Evolutionary conservation across 2,113 vertebrate species (phyloP).

Genomic region (Petaurus breviceps): DNA sequence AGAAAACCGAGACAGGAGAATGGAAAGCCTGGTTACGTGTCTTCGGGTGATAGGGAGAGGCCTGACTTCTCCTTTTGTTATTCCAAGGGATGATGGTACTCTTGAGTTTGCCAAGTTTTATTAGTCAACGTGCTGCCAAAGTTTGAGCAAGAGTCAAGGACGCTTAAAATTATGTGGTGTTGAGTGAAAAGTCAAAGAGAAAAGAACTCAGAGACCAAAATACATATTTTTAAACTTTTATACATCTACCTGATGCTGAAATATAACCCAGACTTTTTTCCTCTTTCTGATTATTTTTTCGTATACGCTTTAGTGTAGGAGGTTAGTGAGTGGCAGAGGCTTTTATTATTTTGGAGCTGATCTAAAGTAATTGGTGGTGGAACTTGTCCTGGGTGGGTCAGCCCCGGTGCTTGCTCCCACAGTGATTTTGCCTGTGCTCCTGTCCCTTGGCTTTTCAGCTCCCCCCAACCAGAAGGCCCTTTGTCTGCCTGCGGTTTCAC

Average conservation of each 20-base stretch:
- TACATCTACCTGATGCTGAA: slow-evolving; percentile 77
- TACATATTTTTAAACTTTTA: slow-evolving; percentile 77
- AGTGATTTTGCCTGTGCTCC: background rate
- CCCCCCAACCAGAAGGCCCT: slow-evolving; percentile 62
- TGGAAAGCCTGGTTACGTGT: slow-evolving; percentile 40
- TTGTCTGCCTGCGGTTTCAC: slow-evolving; percentile 71
- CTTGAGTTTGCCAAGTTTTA: slow-evolving; percentile 86
- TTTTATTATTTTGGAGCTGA: slow-evolving; percentile 42
- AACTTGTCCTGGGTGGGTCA: background rate
- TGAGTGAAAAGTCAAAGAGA: slow-evolving; percentile 89
- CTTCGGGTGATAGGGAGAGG: slow-evolving; percentile 68
- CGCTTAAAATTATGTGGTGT: slow-evolving; percentile 89
- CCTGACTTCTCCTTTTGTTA: slow-evolving; percentile 82
- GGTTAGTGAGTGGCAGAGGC: slow-evolving; percentile 50
- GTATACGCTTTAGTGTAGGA: slow-evolving; percentile 35
- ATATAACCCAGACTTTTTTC: slow-evolving; percentile 61
- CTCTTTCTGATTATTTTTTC: slow-evolving; percentile 73
- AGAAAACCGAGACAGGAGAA: slow-evolving; percentile 38
- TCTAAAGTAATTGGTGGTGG: slow-evolving; percentile 46
- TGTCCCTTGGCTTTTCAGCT: slow-evolving; percentile 48
- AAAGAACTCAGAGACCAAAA: slow-evolving; percentile 79
- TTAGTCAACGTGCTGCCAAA: slow-evolving; percentile 88
- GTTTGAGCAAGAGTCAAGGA: slow-evolving; percentile 86
- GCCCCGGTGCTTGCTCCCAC: background rate
- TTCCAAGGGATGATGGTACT: slow-evolving; percentile 77